phyloP scores from a whole-genome alignment of 2,797 vertebrate species.

The Xenentodon cancila region DNA sequence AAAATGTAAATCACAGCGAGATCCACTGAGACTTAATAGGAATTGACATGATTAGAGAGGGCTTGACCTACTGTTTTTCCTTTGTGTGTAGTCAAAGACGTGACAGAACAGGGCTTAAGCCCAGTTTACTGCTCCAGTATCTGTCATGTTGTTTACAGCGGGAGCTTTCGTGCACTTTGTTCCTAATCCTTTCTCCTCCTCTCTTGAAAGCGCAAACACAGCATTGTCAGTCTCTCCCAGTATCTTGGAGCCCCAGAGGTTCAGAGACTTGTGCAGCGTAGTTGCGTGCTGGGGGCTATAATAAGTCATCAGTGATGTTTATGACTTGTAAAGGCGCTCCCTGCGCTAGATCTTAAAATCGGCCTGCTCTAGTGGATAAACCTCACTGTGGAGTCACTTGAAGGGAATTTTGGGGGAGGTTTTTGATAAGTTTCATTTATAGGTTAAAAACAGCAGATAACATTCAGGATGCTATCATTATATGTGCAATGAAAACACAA shows the following conservation, averaged over 20 bases:
- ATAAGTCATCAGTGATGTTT: slow-evolving; percentile 69
- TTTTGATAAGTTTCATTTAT: slow-evolving; percentile 22
- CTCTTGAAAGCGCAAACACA: slow-evolving; percentile 41
- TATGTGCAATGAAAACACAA: not conserved
- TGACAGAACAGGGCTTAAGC: slow-evolving; percentile 40
- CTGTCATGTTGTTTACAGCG: slow-evolving; percentile 68
- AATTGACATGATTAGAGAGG: slow-evolving; percentile 27
- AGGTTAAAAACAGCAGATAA: slow-evolving; percentile 11
- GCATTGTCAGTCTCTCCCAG: slow-evolving; percentile 38
- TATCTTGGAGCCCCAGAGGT: slow-evolving; percentile 28
- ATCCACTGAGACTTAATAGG: not conserved
- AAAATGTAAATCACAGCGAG: not conserved
- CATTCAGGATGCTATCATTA: not conserved
- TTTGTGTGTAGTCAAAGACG: slow-evolving; percentile 42
- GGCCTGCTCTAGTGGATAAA: slow-evolving; percentile 25
- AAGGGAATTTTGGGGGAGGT: slow-evolving; percentile 19
- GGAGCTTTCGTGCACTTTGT: slow-evolving; percentile 57
- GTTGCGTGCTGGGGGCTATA: slow-evolving; percentile 18
- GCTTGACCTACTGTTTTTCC: slow-evolving; percentile 28
- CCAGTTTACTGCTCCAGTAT: slow-evolving; percentile 50
- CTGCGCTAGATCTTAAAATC: slow-evolving; percentile 28
- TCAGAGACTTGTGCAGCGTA: slow-evolving; percentile 23
- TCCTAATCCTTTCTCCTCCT: slow-evolving; percentile 49
- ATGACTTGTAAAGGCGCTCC: slow-evolving; percentile 54
- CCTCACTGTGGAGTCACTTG: slow-evolving; percentile 37